phyloP scores from a whole-genome alignment of 2,113 vertebrate genomes.

The Acinonyx jubatus region DNA sequence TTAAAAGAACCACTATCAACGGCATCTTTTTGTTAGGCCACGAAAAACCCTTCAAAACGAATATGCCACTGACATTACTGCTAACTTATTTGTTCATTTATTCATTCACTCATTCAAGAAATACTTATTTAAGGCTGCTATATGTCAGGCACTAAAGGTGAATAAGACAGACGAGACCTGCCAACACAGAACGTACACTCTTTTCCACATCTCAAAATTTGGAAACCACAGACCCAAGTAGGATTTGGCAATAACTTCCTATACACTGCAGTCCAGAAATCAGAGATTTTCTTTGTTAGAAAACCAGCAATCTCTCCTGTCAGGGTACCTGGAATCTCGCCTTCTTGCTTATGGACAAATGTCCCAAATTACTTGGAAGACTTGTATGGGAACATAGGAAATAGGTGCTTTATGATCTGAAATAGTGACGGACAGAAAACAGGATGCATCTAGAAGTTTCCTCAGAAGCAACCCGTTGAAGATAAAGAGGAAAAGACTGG shows the following conservation, averaged over 20 bases:
- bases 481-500: background rate
- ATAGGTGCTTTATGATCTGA: background rate
- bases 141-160: background rate
- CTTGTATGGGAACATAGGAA: background rate
- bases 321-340: background rate
- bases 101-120: conserved; percentile 15
- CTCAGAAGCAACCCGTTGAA: background rate
- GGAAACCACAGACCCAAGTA: background rate
- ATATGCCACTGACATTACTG: background rate
- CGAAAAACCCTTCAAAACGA: conserved; percentile 32
- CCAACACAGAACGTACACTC: background rate
- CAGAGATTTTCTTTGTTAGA: conserved; percentile 24
- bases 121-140: background rate
- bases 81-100: background rate
- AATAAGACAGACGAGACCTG: background rate
- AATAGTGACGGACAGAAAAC: background rate
- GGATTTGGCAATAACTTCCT: conserved; percentile 11
- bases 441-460: background rate
- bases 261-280: background rate
- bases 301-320: background rate
- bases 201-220: conserved; percentile 15
- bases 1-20: background rate
- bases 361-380: background rate
- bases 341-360: background rate
- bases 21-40: background rate